These are phyloP conservation scores for Cinclus mexicanus DNA, from an alignment of 2,113 vertebrate species.

Conservation along the genomic window DNA sequence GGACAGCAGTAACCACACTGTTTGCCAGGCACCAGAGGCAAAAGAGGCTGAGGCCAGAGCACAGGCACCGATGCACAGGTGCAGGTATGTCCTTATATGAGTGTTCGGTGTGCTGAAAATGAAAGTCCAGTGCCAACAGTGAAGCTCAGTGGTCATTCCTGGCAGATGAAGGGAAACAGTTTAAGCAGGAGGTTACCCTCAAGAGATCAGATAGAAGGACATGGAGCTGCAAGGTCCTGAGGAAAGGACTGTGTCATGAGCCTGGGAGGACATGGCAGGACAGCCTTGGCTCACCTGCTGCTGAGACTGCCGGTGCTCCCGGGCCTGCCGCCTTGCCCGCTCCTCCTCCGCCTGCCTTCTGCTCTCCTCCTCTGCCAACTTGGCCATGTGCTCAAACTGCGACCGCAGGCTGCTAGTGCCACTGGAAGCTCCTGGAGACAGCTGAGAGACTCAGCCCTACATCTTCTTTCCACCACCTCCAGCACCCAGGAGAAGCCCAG, in stretches of 20 bases:
- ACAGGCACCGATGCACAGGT: background rate
- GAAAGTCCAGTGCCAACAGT: background rate
- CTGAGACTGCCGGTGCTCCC: slow-evolving; percentile 57
- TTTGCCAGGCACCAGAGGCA: background rate
- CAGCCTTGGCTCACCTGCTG: slow-evolving; percentile 37
- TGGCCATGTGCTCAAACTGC: slow-evolving; percentile 89
- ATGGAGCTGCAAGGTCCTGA: background rate
- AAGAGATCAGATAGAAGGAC: background rate
- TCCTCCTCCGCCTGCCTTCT: slow-evolving; percentile 79
- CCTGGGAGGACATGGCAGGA: background rate
- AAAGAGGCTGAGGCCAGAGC: background rate
- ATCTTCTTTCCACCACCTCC: background rate
- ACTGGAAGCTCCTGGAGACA: slow-evolving; percentile 47
- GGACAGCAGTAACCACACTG: background rate
- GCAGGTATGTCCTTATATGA: background rate
- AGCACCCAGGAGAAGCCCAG: background rate
- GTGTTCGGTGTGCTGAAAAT: background rate
- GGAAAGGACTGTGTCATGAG: background rate
- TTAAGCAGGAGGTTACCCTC: background rate
- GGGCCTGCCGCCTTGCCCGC: slow-evolving; percentile 70
- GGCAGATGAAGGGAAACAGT: background rate
- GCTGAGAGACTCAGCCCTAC: background rate
- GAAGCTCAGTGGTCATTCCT: background rate
- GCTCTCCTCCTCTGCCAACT: slow-evolving; percentile 79
- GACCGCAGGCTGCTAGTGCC: slow-evolving; percentile 85